These are phyloP conservation scores for Caradrina clavipalpis DNA, from an alignment of 2,888 invertebrate species.

Conservation along the genomic window DNA sequence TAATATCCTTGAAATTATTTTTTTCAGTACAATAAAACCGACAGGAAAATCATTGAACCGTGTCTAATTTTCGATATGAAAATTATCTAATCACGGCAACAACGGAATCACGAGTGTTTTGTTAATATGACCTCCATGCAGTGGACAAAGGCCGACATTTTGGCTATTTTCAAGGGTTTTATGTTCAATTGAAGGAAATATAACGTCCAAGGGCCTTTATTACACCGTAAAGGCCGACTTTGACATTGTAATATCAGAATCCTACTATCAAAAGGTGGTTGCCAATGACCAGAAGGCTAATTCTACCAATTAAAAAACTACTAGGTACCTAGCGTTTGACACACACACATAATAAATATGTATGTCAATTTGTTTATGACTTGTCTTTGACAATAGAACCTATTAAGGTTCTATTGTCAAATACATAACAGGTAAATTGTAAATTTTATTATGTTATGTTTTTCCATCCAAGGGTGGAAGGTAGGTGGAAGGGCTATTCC, in stretches of 20 bases:
- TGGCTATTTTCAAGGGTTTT: background rate
- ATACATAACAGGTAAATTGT: too few species aligned
- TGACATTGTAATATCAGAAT: background rate
- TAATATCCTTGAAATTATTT: background rate
- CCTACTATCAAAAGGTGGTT: too few species aligned
- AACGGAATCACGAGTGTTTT: constrained; percentile 34
- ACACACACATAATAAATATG: too few species aligned
- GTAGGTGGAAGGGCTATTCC: too few species aligned
- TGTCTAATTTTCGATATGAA: constrained; percentile 37
- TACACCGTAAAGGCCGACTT: background rate
- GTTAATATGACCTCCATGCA: constrained; percentile 26
- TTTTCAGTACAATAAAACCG: background rate
- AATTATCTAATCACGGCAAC: constrained; percentile 58
- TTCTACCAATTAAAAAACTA: too few species aligned
- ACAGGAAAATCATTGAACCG: constrained; percentile 39
- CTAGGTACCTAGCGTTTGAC: too few species aligned
- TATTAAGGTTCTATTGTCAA: too few species aligned
- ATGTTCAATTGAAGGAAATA: background rate
- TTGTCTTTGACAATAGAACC: too few species aligned
- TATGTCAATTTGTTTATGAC: too few species aligned
- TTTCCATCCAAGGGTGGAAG: too few species aligned
- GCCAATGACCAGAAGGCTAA: too few species aligned
- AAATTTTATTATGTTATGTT: too few species aligned
- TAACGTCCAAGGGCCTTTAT: background rate
- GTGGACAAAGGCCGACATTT: constrained; percentile 12